Base-by-base conservation (phyloP, 2,797 vertebrate genomes). In the Phoxinus dragarum region DNA sequence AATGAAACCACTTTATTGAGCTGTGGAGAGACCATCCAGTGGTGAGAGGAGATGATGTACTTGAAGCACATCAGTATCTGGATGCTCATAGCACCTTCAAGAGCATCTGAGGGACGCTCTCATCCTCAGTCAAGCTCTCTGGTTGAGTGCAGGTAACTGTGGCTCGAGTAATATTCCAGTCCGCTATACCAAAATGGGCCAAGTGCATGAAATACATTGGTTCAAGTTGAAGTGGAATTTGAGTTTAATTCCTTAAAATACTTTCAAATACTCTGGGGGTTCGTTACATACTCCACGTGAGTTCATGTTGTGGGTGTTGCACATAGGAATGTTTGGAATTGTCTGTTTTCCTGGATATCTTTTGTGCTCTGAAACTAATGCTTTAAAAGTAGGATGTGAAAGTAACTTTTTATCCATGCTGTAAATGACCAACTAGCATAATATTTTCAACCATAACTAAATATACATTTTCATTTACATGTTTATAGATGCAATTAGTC, bases 291-390 rank as follows among this genome's bases (percentile, higher is more conserved):
- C 64, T 52, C 44, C 36, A 73, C 6, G 59, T 44, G 38, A 12
- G 6, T 61, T 44, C 36, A 10, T 34, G 9, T 8, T 67, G 38
- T 44, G 31, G 21, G 36, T 61, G 74, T 74, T 54, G n/a, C 64
- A 34, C 31, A 64, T 14, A 2, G 59, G 12, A 66, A 31, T 66
- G 27, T 34, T 66, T 17, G 6, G 31, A 66, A 66, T 34, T 66
- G 31, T 34, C 27, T 31, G 31, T 66, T 59, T 27, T 84, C 71
- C 67, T 89, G 72, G 78, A 84, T 81, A 64, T 84, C 66, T 47
- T 89, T 84, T 75, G 77, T 85, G 81, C 67, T 74, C 49, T 87
- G 76, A 86, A 88, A 79, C 73, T 12, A 47, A 69, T 69, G 21
- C 78, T 68, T 83, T 64, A 23, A 47, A 87, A 47, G 36, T 73